These are phyloP conservation scores for Neria commutata DNA, from an alignment of 2,888 invertebrate species.

Conservation along the genomic window DNA sequence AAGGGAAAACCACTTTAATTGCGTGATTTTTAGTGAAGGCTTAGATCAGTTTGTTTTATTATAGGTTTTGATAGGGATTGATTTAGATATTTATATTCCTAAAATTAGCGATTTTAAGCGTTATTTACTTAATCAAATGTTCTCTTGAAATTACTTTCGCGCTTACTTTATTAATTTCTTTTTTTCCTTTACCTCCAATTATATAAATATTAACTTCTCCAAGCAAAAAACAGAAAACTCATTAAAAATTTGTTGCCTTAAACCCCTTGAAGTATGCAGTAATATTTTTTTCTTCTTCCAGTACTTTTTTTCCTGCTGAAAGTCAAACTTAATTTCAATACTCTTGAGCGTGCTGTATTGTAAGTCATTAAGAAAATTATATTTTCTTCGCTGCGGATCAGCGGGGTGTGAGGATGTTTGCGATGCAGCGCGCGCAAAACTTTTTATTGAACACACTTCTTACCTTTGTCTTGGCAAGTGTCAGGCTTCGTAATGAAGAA, in stretches of 20 bases:
- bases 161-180: neutral
- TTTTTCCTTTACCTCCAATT: neutral
- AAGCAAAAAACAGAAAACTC: too few relatives aligned
- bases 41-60: too few relatives aligned
- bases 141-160: neutral
- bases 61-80: too few relatives aligned
- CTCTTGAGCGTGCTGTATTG: neutral
- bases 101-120: too few relatives aligned
- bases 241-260: too few relatives aligned
- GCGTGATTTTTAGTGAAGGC: too few relatives aligned
- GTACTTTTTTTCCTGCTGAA: neutral
- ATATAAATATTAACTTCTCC: too few relatives aligned
- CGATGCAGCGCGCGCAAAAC: neutral
- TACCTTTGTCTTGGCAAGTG: too few relatives aligned
- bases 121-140: neutral
- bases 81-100: too few relatives aligned
- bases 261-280: too few relatives aligned
- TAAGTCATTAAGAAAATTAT: neutral
- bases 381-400: neutral
- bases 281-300: neutral
- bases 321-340: neutral
- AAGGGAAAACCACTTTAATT: too few relatives aligned
- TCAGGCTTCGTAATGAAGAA: neutral
- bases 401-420: neutral
- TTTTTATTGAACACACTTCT: neutral